phyloP scores from a whole-genome alignment of 2,888 invertebrate genomes.

The Agonopterix arenella region DNA sequence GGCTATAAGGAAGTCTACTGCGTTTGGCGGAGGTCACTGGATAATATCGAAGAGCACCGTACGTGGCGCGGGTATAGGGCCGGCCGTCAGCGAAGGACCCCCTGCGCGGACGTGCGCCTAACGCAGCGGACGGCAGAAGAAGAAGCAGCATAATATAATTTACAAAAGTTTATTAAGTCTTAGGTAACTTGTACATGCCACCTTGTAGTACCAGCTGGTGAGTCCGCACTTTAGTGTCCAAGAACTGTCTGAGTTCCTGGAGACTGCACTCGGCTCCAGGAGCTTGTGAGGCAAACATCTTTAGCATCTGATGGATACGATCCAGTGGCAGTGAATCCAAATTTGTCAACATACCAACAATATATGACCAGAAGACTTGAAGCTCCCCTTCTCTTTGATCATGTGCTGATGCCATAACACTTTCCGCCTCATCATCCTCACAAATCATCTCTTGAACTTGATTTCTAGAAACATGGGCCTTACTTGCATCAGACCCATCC shows the following conservation, averaged over 20 bases:
- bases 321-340: conserved; percentile 93
- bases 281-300: conserved; percentile 97
- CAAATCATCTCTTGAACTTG: conserved; percentile 81
- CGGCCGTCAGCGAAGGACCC: no score
- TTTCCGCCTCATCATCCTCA: conserved; percentile 94
- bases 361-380: conserved; percentile 97
- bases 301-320: conserved; percentile 96
- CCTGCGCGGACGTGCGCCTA: no score
- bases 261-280: conserved; percentile 92
- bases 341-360: conserved; percentile 97
- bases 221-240: conserved; percentile 94
- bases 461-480: conserved; percentile 72
- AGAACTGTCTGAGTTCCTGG: conserved; percentile 90
- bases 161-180: conserved; percentile 53
- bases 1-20: no score
- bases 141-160: not conserved
- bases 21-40: no score
- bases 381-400: conserved; percentile 96
- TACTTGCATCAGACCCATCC: conserved; percentile 77
- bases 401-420: conserved; percentile 95
- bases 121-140: not conserved
- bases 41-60: no score
- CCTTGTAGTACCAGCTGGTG: conserved; percentile 91
- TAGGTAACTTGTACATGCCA: conserved; percentile 92
- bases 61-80: no score